Evolutionary conservation across 2,113 vertebrate genomes (phyloP), one percentile per base, ranked within the genome.

Genomic region (Oryctolagus cuniculus): DNA sequence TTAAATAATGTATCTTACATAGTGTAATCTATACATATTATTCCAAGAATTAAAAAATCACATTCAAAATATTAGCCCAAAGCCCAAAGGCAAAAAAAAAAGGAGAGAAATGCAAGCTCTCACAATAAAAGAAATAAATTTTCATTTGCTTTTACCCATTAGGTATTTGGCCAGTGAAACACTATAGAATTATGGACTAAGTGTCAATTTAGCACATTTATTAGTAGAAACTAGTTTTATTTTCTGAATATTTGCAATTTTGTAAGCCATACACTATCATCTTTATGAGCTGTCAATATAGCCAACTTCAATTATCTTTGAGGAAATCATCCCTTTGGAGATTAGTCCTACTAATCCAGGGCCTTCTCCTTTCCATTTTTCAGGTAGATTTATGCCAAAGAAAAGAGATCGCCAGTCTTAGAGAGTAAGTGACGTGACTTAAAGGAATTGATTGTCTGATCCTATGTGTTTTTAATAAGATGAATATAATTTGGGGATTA

Each of bases 141-240:
- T 93, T 25, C 55, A 87, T 81, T 92, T 74, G 16, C 78, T 81
- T 94, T 70, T 22, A 69, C 80, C 36, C 36, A 70, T 29, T 5
- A 13, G 61, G 27, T 61, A 81, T 84, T 58, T 93, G 34, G 80
- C 31, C 81, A 89, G 49, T 49, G 77, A 87, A 91, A n/a, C 27
- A 24, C 22, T 77, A 7, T 67, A 94, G 93, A 97, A 93, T 96
- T 94, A 91, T 91, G 89, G 92, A 96, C 82, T 82, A 67, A 70
- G 38, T 24, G 24, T 74, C 66, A 79, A 66, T 16, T 36, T 51
- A 73, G 38, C 34, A 21, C 49, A 24, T 55, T 34, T 73, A 13
- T 64, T 80, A 38, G 63, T 6, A 82, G 34, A 49, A 82, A 38
- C 13, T 17, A 8, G 36, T 84, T 49, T 74, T 49, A 36, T 84